Conservation (phyloP, 1,140 invertebrate species). For the Coboldia fuscipes region DNA sequence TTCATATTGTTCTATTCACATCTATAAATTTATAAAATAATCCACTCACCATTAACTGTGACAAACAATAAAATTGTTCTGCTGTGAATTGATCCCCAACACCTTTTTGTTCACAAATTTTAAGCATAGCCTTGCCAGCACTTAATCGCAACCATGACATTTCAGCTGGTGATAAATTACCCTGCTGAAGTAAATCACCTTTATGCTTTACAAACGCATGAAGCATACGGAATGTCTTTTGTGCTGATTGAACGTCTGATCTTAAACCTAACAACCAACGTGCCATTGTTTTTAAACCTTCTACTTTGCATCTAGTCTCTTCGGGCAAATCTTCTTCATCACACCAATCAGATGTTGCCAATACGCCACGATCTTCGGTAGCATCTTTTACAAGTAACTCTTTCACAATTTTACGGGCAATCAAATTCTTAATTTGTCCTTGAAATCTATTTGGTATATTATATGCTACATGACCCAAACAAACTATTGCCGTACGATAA, state of each 20-base stretch:
- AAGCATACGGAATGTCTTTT: constrained; percentile 84
- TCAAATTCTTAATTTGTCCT: constrained; percentile 78
- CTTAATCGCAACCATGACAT: constrained; percentile 79
- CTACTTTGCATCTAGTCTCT: constrained; percentile 81
- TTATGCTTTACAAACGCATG: constrained; percentile 77
- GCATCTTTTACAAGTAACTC: constrained; percentile 76
- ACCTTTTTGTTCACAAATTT: constrained; percentile 88
- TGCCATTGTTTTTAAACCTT: constrained; percentile 89
- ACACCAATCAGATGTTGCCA: constrained; percentile 57
- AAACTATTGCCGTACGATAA: constrained; percentile 83
- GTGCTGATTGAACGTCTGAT: constrained; percentile 66
- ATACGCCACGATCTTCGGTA: constrained; percentile 23
- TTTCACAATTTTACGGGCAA: constrained; percentile 89
- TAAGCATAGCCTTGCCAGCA: constrained; percentile 86
- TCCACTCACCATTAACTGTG: constrained; percentile 52
- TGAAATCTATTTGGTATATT: constrained; percentile 77
- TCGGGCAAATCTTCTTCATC: constrained; percentile 68
- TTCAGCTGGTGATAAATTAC: constrained; percentile 54
- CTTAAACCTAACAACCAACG: constrained; percentile 86
- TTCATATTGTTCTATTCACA: constrained; percentile 3
- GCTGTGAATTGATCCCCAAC: constrained; percentile 85
- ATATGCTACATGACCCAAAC: constrained; percentile 82
- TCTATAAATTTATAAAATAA: background rate
- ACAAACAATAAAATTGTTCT: constrained; percentile 87
- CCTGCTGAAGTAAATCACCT: constrained; percentile 58